Conservation (phyloP, 2,888 invertebrate genomes). For the Allophyes oxyacanthae region DNA sequence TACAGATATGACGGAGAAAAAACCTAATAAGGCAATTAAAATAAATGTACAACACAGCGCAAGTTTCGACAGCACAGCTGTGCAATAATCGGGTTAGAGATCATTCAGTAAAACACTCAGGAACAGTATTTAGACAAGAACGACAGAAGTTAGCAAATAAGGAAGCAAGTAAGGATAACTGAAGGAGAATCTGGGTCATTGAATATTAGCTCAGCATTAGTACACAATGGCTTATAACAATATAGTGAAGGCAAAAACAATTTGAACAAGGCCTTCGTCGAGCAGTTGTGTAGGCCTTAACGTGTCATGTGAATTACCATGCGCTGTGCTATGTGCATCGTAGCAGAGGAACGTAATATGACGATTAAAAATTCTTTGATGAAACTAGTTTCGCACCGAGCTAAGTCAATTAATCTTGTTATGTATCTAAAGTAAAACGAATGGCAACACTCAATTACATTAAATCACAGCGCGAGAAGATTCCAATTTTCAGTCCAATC, state of each 20-base stretch:
- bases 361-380: conserved; percentile 3
- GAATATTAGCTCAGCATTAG: conserved; percentile 73
- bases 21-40: conserved; percentile 62
- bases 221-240: conserved; percentile 76
- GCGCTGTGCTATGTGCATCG: conserved; percentile 58
- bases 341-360: conserved; percentile 19
- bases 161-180: conserved; percentile 50
- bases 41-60: conserved; percentile 30
- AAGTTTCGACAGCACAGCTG: conserved; percentile 24
- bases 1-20: conserved; percentile 62
- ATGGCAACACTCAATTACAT: conserved; percentile 42
- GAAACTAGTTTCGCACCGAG: neutral
- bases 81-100: conserved; percentile 28
- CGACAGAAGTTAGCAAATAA: conserved; percentile 29
- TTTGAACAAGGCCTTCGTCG: conserved; percentile 73
- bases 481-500: conserved; percentile 52
- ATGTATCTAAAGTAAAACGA: conserved; percentile 18
- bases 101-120: conserved; percentile 11
- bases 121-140: conserved; percentile 18
- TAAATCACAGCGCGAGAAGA: conserved; percentile 44
- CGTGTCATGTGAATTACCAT: conserved; percentile 66
- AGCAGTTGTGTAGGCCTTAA: conserved; percentile 46
- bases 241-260: conserved; percentile 76
- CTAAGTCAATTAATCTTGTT: conserved; percentile 14
- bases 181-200: conserved; percentile 71